phyloP scores from a whole-genome alignment of 1,140 invertebrate species.

The Conus betulinus region DNA sequence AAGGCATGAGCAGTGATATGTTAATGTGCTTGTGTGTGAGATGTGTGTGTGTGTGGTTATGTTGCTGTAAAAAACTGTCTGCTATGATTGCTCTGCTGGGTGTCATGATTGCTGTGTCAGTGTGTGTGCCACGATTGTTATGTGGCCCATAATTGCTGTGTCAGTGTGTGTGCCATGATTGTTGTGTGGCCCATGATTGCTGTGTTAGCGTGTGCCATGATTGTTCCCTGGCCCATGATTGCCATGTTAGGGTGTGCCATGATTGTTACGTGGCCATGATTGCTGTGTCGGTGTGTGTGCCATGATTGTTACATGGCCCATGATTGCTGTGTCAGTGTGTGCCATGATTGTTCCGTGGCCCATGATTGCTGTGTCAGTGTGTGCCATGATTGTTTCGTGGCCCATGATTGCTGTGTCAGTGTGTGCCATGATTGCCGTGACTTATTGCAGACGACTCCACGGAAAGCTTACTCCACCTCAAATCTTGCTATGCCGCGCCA shows the following conservation, averaged over 20 bases:
- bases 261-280: neutral
- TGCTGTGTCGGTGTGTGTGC: neutral
- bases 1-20: no score
- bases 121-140: neutral
- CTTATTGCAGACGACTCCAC: conserved; percentile 42
- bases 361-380: neutral
- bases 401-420: neutral
- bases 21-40: no score
- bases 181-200: neutral
- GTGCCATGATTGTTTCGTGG: conserved; percentile 2
- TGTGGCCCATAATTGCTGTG: no score
- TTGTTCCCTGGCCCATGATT: neutral
- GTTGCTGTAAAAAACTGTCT: no score
- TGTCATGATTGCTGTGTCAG: neutral
- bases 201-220: neutral
- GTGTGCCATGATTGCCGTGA: conserved; percentile 7
- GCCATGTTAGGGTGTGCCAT: neutral
- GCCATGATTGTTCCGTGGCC: neutral
- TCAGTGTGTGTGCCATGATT: no score
- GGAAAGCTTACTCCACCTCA: conserved; percentile 53
- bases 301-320: neutral
- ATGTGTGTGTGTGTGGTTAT: no score
- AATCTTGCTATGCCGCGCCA: conserved; percentile 49
- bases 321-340: neutral
- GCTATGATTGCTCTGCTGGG: neutral